Base-by-base conservation (phyloP, 37 sponge, comb jelly and placozoan species). In the Amphimedon queenslandica region DNA sequence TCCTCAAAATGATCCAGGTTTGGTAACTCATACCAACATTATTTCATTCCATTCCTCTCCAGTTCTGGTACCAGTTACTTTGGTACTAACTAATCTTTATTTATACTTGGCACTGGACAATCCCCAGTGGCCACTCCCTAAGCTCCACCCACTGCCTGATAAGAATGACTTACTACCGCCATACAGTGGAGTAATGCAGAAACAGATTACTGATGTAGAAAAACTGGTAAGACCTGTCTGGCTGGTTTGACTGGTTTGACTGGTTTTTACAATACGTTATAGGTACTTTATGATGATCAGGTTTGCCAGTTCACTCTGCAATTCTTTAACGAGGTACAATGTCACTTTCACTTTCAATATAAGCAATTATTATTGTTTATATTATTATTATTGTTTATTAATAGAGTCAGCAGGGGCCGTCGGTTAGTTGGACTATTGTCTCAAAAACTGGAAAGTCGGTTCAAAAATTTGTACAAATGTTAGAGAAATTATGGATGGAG, bases 201-300 rank as follows among this genome's bases (percentile, higher is more conserved):
- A 63, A 67, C 34, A 76, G 5, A 70, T 86, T 32, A 86, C 27
- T 39, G 87, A 86, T 37, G 42, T 86, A 13, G 80, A 86, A n/a
- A 35, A 74, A 53, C 36, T 86, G 18, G 80, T 86, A 41, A 71
- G 86, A 33, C 21, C 3, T 55, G n/a, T n/a, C n/a, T n/a, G n/a
- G n/a, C 16, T 16, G 55, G 55, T 21, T 21, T 21, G 69, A 1
- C 2, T 4, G 69, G 69, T 39, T 36, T 27, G 37, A 10, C 39
- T 21, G 1, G 69, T 4, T 24, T 3, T n/a, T 36, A 70, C 18
- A n/a, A 42, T 27, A 4, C 4, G 38, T 8, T 41, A 70, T 51
- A 70, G 70, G 41, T 42, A 8, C 23, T 70, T 29, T 39, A 73
- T n/a, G 61, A 60, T n/a, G 61, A 60, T n/a, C 61, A 60, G 28